These are phyloP conservation scores for Macaca fascicularis DNA, from an alignment of 2,113 vertebrate species.

Conservation along the genomic window DNA sequence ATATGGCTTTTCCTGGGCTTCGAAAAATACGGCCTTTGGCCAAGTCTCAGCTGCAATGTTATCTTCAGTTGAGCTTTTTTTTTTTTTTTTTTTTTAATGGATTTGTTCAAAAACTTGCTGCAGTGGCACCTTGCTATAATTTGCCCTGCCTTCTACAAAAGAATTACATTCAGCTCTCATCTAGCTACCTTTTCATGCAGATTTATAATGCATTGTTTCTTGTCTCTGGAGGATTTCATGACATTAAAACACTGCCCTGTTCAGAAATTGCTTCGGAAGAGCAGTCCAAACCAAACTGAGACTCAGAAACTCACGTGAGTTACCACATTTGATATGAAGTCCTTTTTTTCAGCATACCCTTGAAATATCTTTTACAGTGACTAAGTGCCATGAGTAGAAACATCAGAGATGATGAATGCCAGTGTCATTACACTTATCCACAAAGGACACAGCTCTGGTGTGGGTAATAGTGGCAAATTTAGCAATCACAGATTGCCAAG, in stretches of 20 bases:
- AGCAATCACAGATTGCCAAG: neutral
- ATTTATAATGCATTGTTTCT: conserved; percentile 60
- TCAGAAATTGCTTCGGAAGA: conserved; percentile 23
- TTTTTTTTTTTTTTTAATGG: neutral
- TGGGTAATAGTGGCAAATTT: neutral
- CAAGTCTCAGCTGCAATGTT: conserved; percentile 26
- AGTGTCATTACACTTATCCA: neutral
- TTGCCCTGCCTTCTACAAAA: conserved; percentile 51
- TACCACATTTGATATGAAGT: neutral
- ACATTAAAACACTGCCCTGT: conserved; percentile 38
- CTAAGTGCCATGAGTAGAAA: neutral
- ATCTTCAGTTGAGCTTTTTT: neutral
- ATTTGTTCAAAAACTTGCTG: conserved; percentile 62
- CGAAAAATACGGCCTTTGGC: conserved; percentile 38
- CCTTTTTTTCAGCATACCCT: conserved; percentile 30
- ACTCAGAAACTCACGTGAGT: neutral
- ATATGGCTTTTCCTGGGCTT: conserved; percentile 25
- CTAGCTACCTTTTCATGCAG: conserved; percentile 47
- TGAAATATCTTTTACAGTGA: neutral
- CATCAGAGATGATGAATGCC: neutral
- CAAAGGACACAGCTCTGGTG: neutral
- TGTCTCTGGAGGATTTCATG: conserved; percentile 54
- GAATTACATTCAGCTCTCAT: conserved; percentile 41
- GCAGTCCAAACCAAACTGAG: neutral
- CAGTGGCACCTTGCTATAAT: conserved; percentile 32